phyloP scores from a whole-genome alignment of 2,113 vertebrate species.

The Ammodytes dubius region DNA sequence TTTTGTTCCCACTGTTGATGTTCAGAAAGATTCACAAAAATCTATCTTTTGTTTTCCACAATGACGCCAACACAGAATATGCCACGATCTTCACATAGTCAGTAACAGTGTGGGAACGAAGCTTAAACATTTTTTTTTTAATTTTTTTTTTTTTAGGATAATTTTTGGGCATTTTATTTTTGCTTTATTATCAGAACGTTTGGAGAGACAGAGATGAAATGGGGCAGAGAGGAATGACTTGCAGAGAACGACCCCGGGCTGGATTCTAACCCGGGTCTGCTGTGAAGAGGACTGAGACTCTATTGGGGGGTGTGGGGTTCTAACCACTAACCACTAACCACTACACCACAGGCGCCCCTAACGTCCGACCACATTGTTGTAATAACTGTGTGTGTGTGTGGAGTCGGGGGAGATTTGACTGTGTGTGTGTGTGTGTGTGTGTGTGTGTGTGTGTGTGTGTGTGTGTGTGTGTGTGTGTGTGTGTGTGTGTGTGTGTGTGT shows the following conservation, averaged over 20 bases:
- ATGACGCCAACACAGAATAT: neutral
- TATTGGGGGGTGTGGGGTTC: too few relatives aligned
- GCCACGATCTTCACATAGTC: conserved; percentile 5
- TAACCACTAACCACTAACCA: too few relatives aligned
- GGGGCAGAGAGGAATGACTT: too few relatives aligned
- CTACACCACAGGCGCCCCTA: too few relatives aligned
- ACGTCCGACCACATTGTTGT: neutral
- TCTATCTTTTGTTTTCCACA: neutral
- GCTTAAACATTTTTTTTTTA: neutral
- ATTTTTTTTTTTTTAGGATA: neutral
- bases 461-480: neutral
- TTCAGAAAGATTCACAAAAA: neutral
- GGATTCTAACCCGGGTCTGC: too few relatives aligned
- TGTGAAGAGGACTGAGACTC: too few relatives aligned
- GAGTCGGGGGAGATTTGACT: neutral
- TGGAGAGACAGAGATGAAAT: too few relatives aligned
- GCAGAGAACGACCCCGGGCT: too few relatives aligned
- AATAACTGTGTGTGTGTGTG: neutral
- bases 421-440: neutral
- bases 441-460: neutral
- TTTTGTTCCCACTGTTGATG: neutral
- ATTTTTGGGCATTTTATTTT: too few relatives aligned
- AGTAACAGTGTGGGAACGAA: neutral
- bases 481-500: neutral
- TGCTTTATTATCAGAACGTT: too few relatives aligned